A percentile compares a stretch with the other conserved stretches of the same genome.
These are phyloP conservation scores for Sisyra terminalis DNA, from an alignment of 2,888 invertebrate genomes.

Conservation along the genomic window DNA sequence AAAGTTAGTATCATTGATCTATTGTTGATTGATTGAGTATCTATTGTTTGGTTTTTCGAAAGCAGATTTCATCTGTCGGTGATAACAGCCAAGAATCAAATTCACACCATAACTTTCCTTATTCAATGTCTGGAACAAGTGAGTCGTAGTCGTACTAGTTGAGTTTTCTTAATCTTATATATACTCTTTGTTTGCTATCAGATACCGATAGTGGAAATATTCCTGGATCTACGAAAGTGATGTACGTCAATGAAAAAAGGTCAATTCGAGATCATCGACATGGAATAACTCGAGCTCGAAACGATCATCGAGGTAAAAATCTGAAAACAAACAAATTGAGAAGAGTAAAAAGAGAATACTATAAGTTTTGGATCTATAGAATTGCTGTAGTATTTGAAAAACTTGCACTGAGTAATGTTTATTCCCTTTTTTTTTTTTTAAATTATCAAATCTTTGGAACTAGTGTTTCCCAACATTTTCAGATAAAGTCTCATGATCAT, in stretches of 20 bases:
- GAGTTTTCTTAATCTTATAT: no score
- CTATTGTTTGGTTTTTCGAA: slow-evolving; percentile 5
- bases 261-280: slow-evolving; percentile 19
- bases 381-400: no score
- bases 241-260: slow-evolving; percentile 25
- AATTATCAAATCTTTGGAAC: no score
- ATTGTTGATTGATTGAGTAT: neutral
- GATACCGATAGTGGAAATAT: slow-evolving; percentile 15
- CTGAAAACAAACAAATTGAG: no score
- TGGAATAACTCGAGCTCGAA: slow-evolving; percentile 23
- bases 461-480: no score
- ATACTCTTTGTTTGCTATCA: slow-evolving; percentile 11
- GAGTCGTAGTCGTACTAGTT: neutral
- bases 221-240: slow-evolving; percentile 20
- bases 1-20: slow-evolving; percentile 18
- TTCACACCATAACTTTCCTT: slow-evolving; percentile 12
- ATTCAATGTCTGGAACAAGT: slow-evolving; percentile 13
- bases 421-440: no score
- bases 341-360: no score
- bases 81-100: slow-evolving; percentile 27
- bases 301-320: slow-evolving; percentile 28
- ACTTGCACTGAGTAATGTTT: no score
- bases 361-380: no score
- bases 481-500: no score
- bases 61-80: slow-evolving; percentile 26